Conservation (phyloP, 1,140 invertebrate species). For the Zaprionus gabonicus region DNA sequence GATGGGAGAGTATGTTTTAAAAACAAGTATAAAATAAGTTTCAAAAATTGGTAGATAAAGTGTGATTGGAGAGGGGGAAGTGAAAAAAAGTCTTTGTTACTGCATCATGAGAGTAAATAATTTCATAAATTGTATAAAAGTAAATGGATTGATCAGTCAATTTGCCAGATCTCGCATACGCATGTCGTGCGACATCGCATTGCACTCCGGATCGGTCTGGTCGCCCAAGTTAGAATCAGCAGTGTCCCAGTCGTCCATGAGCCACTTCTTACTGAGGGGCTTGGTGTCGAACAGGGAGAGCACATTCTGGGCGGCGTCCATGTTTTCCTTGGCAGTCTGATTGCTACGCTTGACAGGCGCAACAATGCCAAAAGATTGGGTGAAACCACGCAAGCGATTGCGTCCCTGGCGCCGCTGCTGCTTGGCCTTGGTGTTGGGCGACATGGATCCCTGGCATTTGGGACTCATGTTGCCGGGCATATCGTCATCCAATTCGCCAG, state of each 20-base stretch:
- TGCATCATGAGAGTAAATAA: too few species aligned
- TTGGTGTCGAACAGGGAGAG: constrained; percentile 25
- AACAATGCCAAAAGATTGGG: constrained; percentile 41
- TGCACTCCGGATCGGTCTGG: background rate
- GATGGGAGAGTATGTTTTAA: too few species aligned
- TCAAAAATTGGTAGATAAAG: background rate
- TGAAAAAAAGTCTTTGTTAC: too few species aligned
- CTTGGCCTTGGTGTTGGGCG: constrained; percentile 13
- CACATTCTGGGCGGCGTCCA: constrained; percentile 7
- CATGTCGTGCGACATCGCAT: background rate
- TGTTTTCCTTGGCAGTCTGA: background rate
- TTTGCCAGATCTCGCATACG: background rate
- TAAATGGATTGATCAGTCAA: background rate
- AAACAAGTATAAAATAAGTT: background rate
- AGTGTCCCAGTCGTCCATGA: background rate
- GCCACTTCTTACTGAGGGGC: background rate
- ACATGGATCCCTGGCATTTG: background rate
- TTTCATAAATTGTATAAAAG: background rate
- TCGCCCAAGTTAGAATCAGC: background rate
- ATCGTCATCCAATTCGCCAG: background rate
- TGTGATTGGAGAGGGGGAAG: background rate
- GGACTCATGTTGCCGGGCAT: background rate
- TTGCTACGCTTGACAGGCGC: constrained; percentile 6
- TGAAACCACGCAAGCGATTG: constrained; percentile 19
- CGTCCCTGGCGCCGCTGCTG: constrained; percentile 25